These are phyloP conservation scores for Carollia perspicillata DNA, from an alignment of 2,113 vertebrate species.

Conservation along the genomic window DNA sequence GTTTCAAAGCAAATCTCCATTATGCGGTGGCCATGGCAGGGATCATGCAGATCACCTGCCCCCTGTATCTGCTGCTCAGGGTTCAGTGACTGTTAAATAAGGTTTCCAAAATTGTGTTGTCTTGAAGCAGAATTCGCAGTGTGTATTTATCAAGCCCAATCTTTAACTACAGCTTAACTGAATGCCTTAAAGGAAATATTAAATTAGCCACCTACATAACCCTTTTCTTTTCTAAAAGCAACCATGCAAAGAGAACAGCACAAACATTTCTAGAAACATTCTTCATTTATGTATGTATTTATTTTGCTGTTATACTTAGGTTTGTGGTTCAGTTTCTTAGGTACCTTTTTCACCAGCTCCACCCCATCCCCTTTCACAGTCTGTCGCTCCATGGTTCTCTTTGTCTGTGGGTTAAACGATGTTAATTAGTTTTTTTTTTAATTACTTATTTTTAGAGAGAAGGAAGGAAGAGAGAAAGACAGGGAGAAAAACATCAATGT, in stretches of 20 bases:
- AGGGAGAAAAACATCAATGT: too few relatives aligned
- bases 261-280: background rate
- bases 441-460: too few relatives aligned
- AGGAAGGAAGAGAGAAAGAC: too few relatives aligned
- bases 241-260: background rate
- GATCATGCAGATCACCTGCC: too few relatives aligned
- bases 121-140: background rate
- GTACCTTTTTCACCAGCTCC: too few relatives aligned
- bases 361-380: too few relatives aligned
- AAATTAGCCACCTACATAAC: background rate
- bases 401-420: too few relatives aligned
- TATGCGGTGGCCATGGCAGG: background rate
- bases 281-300: background rate
- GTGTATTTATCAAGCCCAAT: background rate
- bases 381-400: too few relatives aligned
- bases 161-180: background rate
- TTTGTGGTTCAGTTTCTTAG: too few relatives aligned
- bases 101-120: background rate
- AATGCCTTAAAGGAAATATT: slow-evolving; percentile 19
- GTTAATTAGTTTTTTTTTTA: too few relatives aligned
- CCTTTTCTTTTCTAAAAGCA: slow-evolving; percentile 8
- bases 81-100: background rate
- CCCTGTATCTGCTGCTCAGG: background rate
- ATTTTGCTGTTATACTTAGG: too few relatives aligned
- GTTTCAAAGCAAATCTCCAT: background rate